These are phyloP conservation scores for Eidolon dupreanum DNA, from an alignment of 2,797 vertebrate species.

Conservation along the genomic window DNA sequence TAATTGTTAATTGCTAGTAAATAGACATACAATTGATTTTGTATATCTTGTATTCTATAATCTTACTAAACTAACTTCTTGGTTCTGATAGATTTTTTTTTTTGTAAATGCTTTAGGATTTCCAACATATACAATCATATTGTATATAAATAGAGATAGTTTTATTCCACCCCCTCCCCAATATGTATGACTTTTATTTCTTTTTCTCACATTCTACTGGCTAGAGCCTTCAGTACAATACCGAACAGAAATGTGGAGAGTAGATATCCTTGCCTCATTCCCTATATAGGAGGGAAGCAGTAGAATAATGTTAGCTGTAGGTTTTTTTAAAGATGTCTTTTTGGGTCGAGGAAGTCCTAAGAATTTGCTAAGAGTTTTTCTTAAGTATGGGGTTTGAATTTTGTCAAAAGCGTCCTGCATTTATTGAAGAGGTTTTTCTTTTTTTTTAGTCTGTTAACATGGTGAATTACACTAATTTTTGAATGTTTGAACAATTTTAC, in stretches of 20 bases:
- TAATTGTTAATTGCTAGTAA: neutral
- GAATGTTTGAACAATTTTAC: slow-evolving; percentile 45
- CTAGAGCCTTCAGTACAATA: neutral
- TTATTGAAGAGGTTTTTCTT: neutral
- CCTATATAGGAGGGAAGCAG: neutral
- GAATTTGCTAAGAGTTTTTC: slow-evolving; percentile 5
- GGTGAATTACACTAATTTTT: slow-evolving; percentile 42
- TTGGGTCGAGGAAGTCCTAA: neutral
- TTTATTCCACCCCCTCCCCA: neutral
- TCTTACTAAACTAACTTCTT: neutral
- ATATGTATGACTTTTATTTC: neutral
- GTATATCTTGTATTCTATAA: neutral
- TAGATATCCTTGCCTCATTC: neutral
- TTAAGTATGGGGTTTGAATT: slow-evolving; percentile 33
- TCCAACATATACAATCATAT: neutral
- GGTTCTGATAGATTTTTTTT: neutral
- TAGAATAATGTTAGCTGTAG: neutral
- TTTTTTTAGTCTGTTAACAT: slow-evolving; percentile 46
- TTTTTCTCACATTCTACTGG: neutral
- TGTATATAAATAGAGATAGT: neutral
- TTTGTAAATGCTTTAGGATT: neutral
- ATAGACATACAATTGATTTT: neutral
- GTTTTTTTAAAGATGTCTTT: neutral
- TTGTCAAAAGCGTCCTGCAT: slow-evolving; percentile 18
- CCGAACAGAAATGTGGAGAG: neutral